phyloP scores from a whole-genome alignment of 2,888 invertebrate genomes.

The Oxycera nigricornis region DNA sequence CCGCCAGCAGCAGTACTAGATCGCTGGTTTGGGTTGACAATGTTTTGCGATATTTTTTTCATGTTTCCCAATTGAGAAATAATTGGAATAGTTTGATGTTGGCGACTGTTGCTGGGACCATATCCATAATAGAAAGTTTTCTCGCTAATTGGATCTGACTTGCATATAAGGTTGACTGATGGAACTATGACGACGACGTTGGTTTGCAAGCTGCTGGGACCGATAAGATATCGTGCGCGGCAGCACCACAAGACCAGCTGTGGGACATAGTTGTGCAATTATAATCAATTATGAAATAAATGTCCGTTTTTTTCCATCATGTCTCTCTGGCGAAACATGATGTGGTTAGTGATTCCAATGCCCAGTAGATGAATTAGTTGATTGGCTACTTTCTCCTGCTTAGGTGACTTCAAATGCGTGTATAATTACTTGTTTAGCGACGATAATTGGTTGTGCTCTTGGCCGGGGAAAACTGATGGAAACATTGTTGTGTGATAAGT shows the following conservation, averaged over 20 bases:
- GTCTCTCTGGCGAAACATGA: too few relatives aligned
- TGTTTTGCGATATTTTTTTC: background rate
- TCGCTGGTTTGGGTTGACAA: background rate
- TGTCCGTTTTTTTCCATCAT: too few relatives aligned
- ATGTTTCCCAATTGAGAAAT: conserved; percentile 31
- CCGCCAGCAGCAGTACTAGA: background rate
- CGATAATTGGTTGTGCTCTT: too few relatives aligned
- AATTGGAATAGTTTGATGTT: conserved; percentile 28
- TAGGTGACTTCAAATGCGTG: too few relatives aligned
- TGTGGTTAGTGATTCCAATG: too few relatives aligned
- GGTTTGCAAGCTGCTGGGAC: background rate
- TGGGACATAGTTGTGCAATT: conserved; percentile 23
- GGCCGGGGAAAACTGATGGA: too few relatives aligned
- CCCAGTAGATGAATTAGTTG: too few relatives aligned
- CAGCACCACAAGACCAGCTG: background rate
- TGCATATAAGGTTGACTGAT: background rate
- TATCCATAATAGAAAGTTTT: conserved; percentile 28
- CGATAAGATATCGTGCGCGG: too few relatives aligned
- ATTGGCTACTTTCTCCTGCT: too few relatives aligned
- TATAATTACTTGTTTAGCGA: too few relatives aligned
- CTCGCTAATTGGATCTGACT: conserved; percentile 27
- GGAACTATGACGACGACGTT: background rate
- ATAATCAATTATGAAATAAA: conserved; percentile 33
- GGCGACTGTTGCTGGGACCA: background rate
- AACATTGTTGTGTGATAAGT: too few relatives aligned